phyloP scores from a whole-genome alignment of 1,140 invertebrate genomes.

The Lithobius niger region DNA sequence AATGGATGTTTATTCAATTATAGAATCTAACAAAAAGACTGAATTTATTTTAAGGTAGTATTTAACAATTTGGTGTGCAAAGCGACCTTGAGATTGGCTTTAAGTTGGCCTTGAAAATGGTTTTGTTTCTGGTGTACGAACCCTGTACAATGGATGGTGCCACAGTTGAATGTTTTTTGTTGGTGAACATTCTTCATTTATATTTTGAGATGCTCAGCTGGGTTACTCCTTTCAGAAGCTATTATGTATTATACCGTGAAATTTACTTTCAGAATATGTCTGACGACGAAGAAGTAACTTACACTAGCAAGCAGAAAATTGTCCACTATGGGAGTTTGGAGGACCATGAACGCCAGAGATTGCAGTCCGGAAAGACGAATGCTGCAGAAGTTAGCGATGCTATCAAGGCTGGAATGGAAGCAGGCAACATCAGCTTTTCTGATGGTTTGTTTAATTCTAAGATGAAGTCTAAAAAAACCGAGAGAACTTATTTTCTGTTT shows the following conservation, averaged over 20 bases:
- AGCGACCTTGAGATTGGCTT: too few species aligned
- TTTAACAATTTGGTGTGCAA: too few species aligned
- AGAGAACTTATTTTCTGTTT: background rate
- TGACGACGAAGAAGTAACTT: conserved; percentile 66
- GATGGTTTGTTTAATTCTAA: conserved; percentile 35
- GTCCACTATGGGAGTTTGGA: conserved; percentile 80
- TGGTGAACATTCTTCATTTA: too few species aligned
- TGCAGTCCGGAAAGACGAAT: conserved; percentile 34
- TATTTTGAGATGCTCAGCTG: too few species aligned
- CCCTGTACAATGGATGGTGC: too few species aligned
- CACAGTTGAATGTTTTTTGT: too few species aligned
- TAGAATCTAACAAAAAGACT: too few species aligned
- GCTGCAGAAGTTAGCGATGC: conserved; percentile 33
- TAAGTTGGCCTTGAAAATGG: too few species aligned
- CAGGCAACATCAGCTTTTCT: conserved; percentile 52
- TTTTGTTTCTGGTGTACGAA: too few species aligned
- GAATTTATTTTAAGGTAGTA: too few species aligned
- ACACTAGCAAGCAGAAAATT: conserved; percentile 57
- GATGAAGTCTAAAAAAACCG: background rate
- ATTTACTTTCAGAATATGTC: conserved; percentile 45
- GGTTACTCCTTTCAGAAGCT: too few species aligned
- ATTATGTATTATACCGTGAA: background rate
- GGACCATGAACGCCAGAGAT: conserved; percentile 38
- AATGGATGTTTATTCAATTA: too few species aligned
- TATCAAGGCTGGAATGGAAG: conserved; percentile 32